Evolutionary conservation across 2,113 vertebrate species (phyloP).

Genomic region (Pristiophorus japonicus): DNA sequence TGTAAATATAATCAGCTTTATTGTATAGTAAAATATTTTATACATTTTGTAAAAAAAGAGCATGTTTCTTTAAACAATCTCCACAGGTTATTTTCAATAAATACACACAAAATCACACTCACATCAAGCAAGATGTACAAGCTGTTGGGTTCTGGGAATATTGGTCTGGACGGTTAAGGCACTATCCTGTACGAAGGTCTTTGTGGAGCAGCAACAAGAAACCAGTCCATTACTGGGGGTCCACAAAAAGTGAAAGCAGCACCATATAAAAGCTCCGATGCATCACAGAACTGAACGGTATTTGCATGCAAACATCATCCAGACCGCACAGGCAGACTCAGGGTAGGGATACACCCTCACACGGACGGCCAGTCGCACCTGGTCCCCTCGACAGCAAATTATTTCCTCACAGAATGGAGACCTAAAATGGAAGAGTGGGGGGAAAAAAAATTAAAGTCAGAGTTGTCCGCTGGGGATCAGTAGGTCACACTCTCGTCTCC

Average conservation of each 20-base stretch:
- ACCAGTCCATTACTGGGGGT: constrained; percentile 21
- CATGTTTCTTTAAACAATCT: not conserved
- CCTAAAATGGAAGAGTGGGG: constrained; percentile 50
- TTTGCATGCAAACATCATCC: constrained; percentile 99
- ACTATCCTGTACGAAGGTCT: not conserved
- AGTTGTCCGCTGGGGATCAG: not conserved
- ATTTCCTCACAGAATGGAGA: constrained; percentile 93
- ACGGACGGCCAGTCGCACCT: constrained; percentile 83
- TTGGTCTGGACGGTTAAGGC: not conserved
- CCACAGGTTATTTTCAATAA: not conserved
- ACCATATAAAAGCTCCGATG: not conserved
- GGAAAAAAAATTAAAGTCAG: not conserved
- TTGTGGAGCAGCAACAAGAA: not conserved
- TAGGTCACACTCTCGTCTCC: not conserved
- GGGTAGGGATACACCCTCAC: constrained; percentile 84
- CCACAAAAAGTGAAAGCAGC: not conserved
- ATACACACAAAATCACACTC: not conserved
- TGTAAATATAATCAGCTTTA: constrained; percentile 27
- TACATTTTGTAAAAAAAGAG: constrained; percentile 11
- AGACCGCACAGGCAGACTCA: constrained; percentile 85
- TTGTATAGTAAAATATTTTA: constrained; percentile 26
- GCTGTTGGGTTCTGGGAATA: too few species aligned
- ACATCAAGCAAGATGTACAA: not conserved
- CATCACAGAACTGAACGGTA: constrained; percentile 85
- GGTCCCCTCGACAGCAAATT: constrained; percentile 85